Base-by-base conservation (phyloP, 1,140 invertebrate genomes). In the Drosophila nikananu region DNA sequence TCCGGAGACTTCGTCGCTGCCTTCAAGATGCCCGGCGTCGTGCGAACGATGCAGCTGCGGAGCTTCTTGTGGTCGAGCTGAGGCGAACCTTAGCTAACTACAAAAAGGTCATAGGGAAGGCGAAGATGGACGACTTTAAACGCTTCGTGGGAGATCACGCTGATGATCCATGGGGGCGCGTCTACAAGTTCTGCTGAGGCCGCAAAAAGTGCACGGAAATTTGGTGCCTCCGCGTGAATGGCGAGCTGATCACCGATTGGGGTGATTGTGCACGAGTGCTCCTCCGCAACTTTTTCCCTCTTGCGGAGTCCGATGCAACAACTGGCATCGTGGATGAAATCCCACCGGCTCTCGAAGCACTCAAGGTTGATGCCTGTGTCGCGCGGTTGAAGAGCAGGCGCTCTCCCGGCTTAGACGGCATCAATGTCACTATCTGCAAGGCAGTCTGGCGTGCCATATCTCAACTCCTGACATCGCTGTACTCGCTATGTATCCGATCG, bases 351-450 rank as follows among this genome's bases (percentile, higher is more conserved):
- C 39, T 19, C 17, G 74, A 77, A 13, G 7, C 9, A 0, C 25
- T 19, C 23, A 67, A 72, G 35, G 52, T 75, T 32, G 42, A 35
- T 51, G 52, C 37, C 10, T 62, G 58, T 42, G 54, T 63, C 32
- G 73, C 60, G 44, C 49, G 52, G 19, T 46, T 70, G 13, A 48
- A 23, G 21, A 23, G 44, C 44, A 48, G 2, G 21, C 60, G 46
- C 17, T 74, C 64, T 37, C n/a, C n/a, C n/a, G n/a, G n/a, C n/a
- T n/a, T n/a, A n/a, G n/a, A n/a, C n/a, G n/a, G n/a, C n/a, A n/a
- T 65, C 61, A 65, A 57, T 15, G 73, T 60, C 27, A 27, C 15
- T 0, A 77, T 72, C 21, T 60, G 39, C 61, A 77, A 77, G 60
- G 74, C 42, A 52, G 32, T 65, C 23, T 66, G 62, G 62, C 52